Evolutionary conservation across 2,797 vertebrate genomes (phyloP).

Genomic region (Mus minutoides): DNA sequence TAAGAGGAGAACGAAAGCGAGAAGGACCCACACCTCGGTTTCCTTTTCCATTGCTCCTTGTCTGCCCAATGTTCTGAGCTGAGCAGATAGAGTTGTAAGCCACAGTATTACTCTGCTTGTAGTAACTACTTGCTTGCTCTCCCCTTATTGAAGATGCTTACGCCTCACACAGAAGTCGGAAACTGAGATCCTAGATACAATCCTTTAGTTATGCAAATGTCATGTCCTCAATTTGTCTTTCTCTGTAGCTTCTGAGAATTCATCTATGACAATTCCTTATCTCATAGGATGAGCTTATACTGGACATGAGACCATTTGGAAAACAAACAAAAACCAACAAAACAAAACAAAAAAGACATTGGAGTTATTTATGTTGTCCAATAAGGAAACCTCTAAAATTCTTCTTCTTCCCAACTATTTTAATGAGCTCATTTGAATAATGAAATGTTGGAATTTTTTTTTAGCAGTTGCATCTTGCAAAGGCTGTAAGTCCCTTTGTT

Average conservation of each 20-base stretch:
- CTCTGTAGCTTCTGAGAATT: neutral
- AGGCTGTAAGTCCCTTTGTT: neutral
- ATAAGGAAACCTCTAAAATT: neutral
- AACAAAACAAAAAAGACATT: neutral
- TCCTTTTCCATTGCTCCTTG: neutral
- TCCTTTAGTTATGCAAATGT: neutral
- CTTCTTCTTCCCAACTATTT: neutral
- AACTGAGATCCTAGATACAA: neutral
- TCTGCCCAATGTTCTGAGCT: too few species aligned
- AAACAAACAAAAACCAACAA: neutral
- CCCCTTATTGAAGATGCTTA: neutral
- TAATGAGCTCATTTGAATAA: constrained; percentile 39
- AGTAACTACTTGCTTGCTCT: neutral
- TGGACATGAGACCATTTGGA: neutral
- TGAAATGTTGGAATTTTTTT: neutral
- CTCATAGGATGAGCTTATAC: neutral
- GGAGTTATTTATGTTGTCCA: neutral
- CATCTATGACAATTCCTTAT: neutral
- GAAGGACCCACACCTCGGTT: accelerated
- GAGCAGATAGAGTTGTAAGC: accelerated
- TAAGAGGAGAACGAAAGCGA: neutral
- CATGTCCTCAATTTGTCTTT: neutral
- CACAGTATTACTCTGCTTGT: neutral
- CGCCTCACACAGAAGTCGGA: neutral
- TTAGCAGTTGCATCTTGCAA: neutral